A percentile compares a stretch with the other conserved stretches of the same genome.
phyloP scores from a whole-genome alignment of 1,140 invertebrate genomes.

The Hylaeus volcanicus region DNA sequence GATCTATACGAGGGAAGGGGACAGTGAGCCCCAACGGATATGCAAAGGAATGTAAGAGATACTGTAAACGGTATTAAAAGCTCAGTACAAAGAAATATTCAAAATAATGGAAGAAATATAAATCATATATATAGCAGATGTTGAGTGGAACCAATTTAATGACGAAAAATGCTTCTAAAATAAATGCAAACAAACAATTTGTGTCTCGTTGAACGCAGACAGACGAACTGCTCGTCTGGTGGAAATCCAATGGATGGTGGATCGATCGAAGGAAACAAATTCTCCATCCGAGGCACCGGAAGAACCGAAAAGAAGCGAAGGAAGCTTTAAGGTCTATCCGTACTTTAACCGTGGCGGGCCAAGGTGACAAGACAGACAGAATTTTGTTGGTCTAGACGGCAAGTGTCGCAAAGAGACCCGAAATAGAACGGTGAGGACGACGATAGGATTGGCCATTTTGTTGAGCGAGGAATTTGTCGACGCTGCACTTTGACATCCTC shows the following conservation, averaged over 20 bases:
- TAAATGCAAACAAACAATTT: background rate
- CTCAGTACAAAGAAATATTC: too few relatives aligned
- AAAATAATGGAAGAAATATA: too few relatives aligned
- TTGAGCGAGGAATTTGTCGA: slow-evolving; percentile 78
- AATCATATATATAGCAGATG: too few relatives aligned
- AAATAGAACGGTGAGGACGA: slow-evolving; percentile 71
- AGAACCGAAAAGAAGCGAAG: background rate
- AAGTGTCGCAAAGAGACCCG: slow-evolving; percentile 60
- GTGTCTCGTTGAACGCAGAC: background rate
- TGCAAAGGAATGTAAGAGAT: too few relatives aligned
- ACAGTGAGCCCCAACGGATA: too few relatives aligned
- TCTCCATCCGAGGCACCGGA: background rate
- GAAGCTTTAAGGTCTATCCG: slow-evolving; percentile 64
- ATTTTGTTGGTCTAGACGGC: slow-evolving; percentile 66
- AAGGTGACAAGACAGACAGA: slow-evolving; percentile 44
- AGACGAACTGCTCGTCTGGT: too few relatives aligned
- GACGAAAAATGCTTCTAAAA: too few relatives aligned
- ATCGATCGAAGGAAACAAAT: too few relatives aligned
- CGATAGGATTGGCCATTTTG: slow-evolving; percentile 75
- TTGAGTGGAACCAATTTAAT: too few relatives aligned
- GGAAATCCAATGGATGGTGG: too few relatives aligned
- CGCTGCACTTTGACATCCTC: slow-evolving; percentile 71
- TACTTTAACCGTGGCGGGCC: slow-evolving; percentile 42
- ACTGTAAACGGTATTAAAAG: too few relatives aligned
- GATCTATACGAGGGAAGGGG: too few relatives aligned